phyloP scores from a whole-genome alignment of 2,113 vertebrate species.

The Hirundichthys speculiger region DNA sequence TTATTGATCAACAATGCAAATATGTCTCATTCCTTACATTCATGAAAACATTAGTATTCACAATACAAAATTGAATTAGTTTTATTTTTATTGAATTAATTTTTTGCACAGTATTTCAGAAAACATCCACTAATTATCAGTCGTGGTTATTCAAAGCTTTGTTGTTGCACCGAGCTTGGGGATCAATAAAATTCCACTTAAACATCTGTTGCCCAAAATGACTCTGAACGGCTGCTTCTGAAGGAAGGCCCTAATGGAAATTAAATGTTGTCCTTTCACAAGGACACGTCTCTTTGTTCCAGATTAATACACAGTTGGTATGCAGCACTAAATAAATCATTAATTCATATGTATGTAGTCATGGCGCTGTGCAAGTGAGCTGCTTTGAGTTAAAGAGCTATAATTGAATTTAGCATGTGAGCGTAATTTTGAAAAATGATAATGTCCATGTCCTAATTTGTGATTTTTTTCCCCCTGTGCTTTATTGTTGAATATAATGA shows the following conservation, averaged over 20 bases:
- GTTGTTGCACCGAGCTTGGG: constrained; percentile 44
- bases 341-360: constrained; percentile 30
- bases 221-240: constrained; percentile 30
- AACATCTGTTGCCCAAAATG: constrained; percentile 57
- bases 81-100: no score
- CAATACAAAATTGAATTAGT: no score
- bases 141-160: constrained; percentile 51
- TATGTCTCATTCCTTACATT: no score
- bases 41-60: no score
- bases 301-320: constrained; percentile 37
- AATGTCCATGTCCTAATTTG: constrained; percentile 28
- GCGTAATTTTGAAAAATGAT: constrained; percentile 58
- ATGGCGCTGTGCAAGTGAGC: constrained; percentile 20
- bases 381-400: constrained; percentile 42
- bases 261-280: constrained; percentile 64
- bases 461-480: background rate
- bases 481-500: constrained; percentile 49
- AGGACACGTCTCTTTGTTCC: constrained; percentile 69
- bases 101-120: background rate
- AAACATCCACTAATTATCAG: constrained; percentile 41
- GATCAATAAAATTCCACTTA: constrained; percentile 65
- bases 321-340: constrained; percentile 64
- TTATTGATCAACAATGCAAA: no score
- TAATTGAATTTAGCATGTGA: constrained; percentile 56
- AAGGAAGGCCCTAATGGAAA: constrained; percentile 42